phyloP scores from a whole-genome alignment of 2,797 vertebrate species.

The Hoplostethus mediterraneus region DNA sequence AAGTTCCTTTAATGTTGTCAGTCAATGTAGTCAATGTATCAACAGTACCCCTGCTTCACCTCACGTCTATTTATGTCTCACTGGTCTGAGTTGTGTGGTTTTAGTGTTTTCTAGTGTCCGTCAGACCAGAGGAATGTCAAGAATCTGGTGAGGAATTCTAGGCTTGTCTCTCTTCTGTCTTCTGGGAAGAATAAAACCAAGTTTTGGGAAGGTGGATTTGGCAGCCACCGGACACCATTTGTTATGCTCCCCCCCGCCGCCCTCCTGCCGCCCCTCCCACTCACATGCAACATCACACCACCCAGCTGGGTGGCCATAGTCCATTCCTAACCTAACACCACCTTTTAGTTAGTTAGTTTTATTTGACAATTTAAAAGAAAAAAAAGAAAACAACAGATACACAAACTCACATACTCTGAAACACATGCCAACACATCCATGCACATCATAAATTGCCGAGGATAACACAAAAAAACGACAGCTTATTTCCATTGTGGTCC shows the following conservation, averaged over 20 bases:
- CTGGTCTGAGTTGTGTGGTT: neutral
- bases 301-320: constrained; percentile 13
- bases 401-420: too few relatives aligned
- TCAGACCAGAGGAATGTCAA: constrained; percentile 58
- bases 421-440: too few relatives aligned
- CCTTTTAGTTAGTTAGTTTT: too few relatives aligned
- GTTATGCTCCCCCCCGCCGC: constrained; percentile 6
- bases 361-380: too few relatives aligned
- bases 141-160: constrained; percentile 66
- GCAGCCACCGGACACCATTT: constrained; percentile 1
- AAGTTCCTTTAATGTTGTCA: neutral
- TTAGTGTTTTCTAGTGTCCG: constrained; percentile 10
- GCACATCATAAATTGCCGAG: too few relatives aligned
- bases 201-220: constrained; percentile 39
- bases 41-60: neutral
- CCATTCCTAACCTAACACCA: neutral
- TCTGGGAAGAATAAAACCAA: constrained; percentile 43
- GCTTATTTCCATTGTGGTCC: too few relatives aligned
- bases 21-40: too few relatives aligned
- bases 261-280: neutral
- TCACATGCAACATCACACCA: neutral
- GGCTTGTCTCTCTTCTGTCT: constrained; percentile 42
- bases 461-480: too few relatives aligned
- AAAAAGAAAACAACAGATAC: too few relatives aligned
- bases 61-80: constrained; percentile 3